phyloP scores from a whole-genome alignment of 2,888 invertebrate genomes.

The Rhabditoides inermis region DNA sequence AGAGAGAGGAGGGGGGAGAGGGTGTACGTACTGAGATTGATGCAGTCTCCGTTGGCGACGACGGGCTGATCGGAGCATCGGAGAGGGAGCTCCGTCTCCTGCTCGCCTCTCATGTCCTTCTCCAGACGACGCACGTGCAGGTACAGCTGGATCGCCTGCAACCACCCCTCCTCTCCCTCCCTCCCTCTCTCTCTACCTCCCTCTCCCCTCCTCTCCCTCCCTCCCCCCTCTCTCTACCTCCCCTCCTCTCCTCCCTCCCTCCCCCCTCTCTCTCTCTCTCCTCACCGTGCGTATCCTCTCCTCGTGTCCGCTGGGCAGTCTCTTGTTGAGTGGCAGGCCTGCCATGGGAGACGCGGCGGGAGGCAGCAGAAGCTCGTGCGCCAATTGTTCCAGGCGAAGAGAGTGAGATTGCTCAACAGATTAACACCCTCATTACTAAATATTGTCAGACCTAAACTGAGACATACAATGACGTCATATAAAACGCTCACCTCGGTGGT shows the following conservation, averaged over 20 bases:
- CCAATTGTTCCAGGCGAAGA: conserved; percentile 69
- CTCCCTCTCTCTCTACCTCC: conserved; percentile 42
- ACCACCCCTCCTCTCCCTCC: background rate
- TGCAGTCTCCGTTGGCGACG: conserved; percentile 82
- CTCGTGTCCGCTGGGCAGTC: conserved; percentile 90
- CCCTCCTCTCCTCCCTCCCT: background rate
- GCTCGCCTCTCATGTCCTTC: conserved; percentile 57
- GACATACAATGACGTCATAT: background rate
- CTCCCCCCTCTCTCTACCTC: too few relatives aligned
- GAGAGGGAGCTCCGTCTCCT: conserved; percentile 78
- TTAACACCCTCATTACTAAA: too few relatives aligned
- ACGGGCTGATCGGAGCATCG: conserved; percentile 68
- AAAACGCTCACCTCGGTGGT: conserved; percentile 67
- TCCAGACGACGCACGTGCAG: conserved; percentile 28
- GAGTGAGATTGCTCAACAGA: conserved; percentile 15
- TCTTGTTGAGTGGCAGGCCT: conserved; percentile 82
- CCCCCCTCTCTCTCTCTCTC: background rate
- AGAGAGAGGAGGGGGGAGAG: too few relatives aligned
- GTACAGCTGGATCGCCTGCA: conserved; percentile 29
- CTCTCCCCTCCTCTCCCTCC: background rate
- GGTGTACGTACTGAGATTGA: conserved; percentile 75
- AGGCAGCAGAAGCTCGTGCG: conserved; percentile 89
- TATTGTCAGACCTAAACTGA: background rate
- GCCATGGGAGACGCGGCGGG: conserved; percentile 92
- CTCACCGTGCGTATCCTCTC: conserved; percentile 57